Evolutionary conservation across 53 echinoderm and acorn worm genomes (phyloP).

Genomic region (Temnopleurus reevesii): DNA sequence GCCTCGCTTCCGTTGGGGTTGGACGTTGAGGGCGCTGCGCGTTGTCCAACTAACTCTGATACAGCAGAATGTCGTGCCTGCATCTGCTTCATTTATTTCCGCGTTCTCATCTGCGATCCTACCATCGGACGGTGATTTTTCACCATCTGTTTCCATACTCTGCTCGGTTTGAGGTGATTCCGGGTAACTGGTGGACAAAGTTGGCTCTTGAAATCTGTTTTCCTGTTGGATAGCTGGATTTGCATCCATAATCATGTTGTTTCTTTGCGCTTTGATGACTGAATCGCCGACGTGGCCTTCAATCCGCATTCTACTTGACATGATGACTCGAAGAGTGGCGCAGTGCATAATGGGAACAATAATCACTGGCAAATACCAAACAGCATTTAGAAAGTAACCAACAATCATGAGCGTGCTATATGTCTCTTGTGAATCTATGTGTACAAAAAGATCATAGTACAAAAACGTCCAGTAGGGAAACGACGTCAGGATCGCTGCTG

Average conservation of each 20-base stretch:
- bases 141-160: neutral
- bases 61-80: neutral
- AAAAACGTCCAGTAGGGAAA: slow-evolving; percentile 1
- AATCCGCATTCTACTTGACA: neutral
- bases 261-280: neutral
- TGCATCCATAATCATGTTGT: neutral
- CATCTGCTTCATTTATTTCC: neutral
- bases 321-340: slow-evolving; percentile 9
- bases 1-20: neutral
- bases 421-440: neutral
- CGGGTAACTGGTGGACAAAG: too few relatives aligned
- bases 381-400: neutral
- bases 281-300: neutral
- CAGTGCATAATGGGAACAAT: slow-evolving; percentile 18
- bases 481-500: neutral
- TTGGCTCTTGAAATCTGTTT: neutral
- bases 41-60: neutral
- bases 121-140: too few relatives aligned
- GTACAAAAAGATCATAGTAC: neutral
- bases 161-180: too few relatives aligned
- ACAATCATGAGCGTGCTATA: neutral
- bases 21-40: neutral
- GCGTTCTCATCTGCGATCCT: neutral
- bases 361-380: slow-evolving; percentile 10
- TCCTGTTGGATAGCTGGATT: neutral